Base-by-base conservation (phyloP, 2,797 vertebrate genomes). In the Melanotaenia trifasciata region DNA sequence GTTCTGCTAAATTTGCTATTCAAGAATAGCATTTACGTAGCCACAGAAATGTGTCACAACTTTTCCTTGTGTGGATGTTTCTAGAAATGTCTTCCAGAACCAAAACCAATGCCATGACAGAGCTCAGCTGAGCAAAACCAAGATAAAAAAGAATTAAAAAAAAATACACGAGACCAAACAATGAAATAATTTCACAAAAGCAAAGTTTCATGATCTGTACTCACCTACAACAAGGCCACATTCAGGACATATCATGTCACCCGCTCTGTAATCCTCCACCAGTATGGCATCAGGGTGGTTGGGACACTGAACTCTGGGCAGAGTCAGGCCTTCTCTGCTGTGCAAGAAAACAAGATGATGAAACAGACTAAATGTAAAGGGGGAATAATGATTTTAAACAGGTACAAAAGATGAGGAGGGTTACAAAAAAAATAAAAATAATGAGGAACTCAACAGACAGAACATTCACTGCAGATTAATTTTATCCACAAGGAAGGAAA, bases 231-330 rank as follows among this genome's bases (percentile, higher is more conserved):
- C 98, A 64, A 99, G 95, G 40, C 98, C 98, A 70, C 98, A 99
- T 70, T 99, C 98, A 1, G 98, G 97, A 81, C 98, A 99, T 77
- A 99, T 98, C 98, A 99, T 99, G 89, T 99, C 98, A 58, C 98
- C 98, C 63, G 98, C 98, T 94, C 98, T 95, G 94, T 99, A 99
- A 93, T 99, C 98, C 87, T 99, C 98, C 78, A 99, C 98, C 88
- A 99, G 93, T 69, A 97, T 89, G 43, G 97, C 96, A 79, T 99
- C 98, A 3, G 98, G 98, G 87, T 99, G 98, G 92, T 97, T 98
- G 74, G 97, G 98, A 89, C 98, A 99, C 4, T 96, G 96, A 71
- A 99, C 97, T 90, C 94, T 96, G 0, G 97, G 98, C 88, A 98
- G 91, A 63, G 90, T 58, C 69, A 97, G 74, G 64, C 50, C 84